Conservation (phyloP, 2,888 invertebrate species). For the Mimas tiliae region DNA sequence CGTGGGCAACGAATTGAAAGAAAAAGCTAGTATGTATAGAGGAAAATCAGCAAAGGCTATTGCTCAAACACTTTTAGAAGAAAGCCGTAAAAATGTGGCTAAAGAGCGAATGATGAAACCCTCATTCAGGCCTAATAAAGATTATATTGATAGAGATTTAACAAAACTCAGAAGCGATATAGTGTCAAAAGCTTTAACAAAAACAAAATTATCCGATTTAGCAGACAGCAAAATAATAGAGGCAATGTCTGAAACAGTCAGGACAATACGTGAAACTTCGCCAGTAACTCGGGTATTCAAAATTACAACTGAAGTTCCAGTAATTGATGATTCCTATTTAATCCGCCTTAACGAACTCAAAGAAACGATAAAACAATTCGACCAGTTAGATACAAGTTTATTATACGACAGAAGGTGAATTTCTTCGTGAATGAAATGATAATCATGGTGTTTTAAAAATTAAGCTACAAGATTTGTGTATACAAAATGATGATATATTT, state of each 20-base stretch:
- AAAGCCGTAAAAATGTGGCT: conserved; percentile 84
- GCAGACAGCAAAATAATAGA: conserved; percentile 54
- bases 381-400: conserved; percentile 84
- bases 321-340: conserved; percentile 83
- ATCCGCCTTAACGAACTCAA: conserved; percentile 86
- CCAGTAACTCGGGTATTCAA: conserved; percentile 68
- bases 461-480: neutral
- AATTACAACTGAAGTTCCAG: conserved; percentile 66
- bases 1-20: conserved; percentile 79
- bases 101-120: conserved; percentile 61
- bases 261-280: conserved; percentile 59
- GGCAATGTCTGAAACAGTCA: conserved; percentile 58
- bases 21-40: conserved; percentile 85
- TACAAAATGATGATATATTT: neutral
- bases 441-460: neutral
- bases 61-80: conserved; percentile 86
- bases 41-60: conserved; percentile 92
- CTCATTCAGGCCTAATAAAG: conserved; percentile 56
- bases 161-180: conserved; percentile 52
- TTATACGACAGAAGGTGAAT: conserved; percentile 85
- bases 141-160: conserved; percentile 51
- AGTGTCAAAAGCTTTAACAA: conserved; percentile 48
- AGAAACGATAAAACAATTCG: conserved; percentile 86
- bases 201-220: conserved; percentile 47
- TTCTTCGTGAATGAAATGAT: neutral